Conservation (phyloP, 2,888 invertebrate genomes). For the Agelastica alni region DNA sequence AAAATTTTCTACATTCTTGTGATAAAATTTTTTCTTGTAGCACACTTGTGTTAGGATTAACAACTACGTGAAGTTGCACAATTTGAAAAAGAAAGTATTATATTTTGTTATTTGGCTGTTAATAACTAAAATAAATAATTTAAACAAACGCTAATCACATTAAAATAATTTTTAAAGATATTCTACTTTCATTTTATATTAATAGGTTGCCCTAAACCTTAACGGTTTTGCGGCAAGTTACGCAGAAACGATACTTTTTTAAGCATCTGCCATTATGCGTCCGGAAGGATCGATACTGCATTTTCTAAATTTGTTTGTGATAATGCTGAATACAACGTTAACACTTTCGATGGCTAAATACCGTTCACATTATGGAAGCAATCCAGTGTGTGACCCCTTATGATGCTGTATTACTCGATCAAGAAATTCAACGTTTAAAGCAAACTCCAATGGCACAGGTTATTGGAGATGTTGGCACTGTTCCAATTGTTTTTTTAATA, state of each 20-base stretch:
- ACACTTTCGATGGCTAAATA: conserved; percentile 31
- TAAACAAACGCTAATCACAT: background rate
- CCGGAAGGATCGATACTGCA: conserved; percentile 20
- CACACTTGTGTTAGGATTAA: background rate
- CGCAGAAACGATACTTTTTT: conserved; percentile 29
- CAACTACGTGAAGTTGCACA: background rate
- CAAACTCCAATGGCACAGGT: conserved; percentile 26
- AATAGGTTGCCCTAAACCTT: background rate
- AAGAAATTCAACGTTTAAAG: conserved; percentile 25
- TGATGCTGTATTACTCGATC: conserved; percentile 24
- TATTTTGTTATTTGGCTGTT: background rate
- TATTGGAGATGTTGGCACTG: conserved; percentile 24
- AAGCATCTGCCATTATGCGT: conserved; percentile 29
- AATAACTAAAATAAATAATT: background rate
- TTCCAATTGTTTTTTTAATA: conserved; percentile 21
- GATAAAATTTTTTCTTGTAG: background rate
- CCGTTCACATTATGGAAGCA: conserved; percentile 31
- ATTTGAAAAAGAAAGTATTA: background rate
- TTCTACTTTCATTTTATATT: background rate
- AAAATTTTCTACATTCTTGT: background rate
- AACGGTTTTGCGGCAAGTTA: conserved; percentile 32
- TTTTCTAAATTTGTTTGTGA: conserved; percentile 32
- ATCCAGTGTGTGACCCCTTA: conserved; percentile 29
- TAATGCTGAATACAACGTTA: conserved; percentile 32
- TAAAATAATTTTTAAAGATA: background rate